Evolutionary conservation across 37 sponge, comb jelly and placozoan species (phyloP), one percentile per base, ranked within the genome.

Genomic region (Oscarella lobularis): DNA sequence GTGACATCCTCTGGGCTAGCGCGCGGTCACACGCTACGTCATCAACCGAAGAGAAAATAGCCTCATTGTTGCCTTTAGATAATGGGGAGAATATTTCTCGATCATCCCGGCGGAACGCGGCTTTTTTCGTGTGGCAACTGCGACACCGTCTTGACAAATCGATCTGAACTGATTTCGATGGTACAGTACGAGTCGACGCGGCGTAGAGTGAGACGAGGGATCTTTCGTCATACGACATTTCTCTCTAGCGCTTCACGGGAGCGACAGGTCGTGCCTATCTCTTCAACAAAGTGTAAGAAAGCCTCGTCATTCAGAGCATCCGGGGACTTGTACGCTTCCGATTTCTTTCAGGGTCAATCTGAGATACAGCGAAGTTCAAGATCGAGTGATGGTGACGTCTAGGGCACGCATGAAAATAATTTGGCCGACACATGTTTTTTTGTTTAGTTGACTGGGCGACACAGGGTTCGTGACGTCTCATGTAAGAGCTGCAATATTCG

Each of bases 221-320:
- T 20, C 34, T 39, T 0, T 30, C 2, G 60, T 48, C 20, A 48
- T 48, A 27, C 20, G 60, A 48, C 60, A 48, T 48, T 48, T 48
- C 60, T 48, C 60, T 48, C 60, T 60, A 92, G 92, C 67, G 99
- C 20, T 98, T 98, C 76, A 90, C 91, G 39, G 99, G 99, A 2
- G 92, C 99, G 1, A 98, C 99, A 37, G 99, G 99, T 1, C 78
- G 95, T 41, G 99, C 99, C 0, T 98, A 84, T 78, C 88, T 98
- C 1, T 98, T 98, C 86, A 98, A 94, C 67, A 94, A 86, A 84
- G 96, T 92, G 93, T 92, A 71, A 89, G 93, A 77, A 0, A 14
- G 14, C 60, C 29, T 70, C 35, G 29, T 30, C 73, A 30, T 14
- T 27, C 14, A 27, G 20, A 54, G 65, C 65, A n/a, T n/a, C n/a